A percentile compares a stretch with the other conserved stretches of the same genome.
phyloP scores from a whole-genome alignment of 53 echinoderm and acorn worm genomes.

The Stichopus horrens region DNA sequence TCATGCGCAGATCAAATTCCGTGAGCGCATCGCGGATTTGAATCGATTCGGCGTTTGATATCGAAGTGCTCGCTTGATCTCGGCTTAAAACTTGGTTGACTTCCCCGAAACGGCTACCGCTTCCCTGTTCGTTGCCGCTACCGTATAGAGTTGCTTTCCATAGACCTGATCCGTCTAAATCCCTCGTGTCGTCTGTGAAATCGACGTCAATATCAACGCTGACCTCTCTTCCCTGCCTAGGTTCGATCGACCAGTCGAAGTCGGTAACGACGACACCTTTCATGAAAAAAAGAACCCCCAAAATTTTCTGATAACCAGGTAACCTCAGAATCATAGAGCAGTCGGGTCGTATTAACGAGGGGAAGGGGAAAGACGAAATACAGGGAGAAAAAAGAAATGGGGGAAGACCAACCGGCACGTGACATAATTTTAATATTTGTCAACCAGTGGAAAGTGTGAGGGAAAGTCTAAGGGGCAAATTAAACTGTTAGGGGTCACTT shows the following conservation, averaged over 20 bases:
- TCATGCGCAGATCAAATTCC: constrained; percentile 29
- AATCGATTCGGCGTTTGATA: constrained; percentile 11
- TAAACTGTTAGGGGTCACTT: too few relatives aligned
- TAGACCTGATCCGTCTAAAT: constrained; percentile 29
- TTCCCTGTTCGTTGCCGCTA: constrained; percentile 5
- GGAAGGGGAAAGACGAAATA: too few relatives aligned
- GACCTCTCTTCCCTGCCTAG: background rate
- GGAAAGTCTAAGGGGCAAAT: too few relatives aligned
- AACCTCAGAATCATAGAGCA: too few relatives aligned
- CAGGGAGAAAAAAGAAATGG: too few relatives aligned
- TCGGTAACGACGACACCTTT: constrained; percentile 24
- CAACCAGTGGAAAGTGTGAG: too few relatives aligned
- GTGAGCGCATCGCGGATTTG: background rate
- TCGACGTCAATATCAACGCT: constrained; percentile 15
- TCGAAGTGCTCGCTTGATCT: constrained; percentile 3
- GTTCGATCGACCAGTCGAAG: constrained; percentile 40
- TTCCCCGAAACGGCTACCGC: constrained; percentile 3
- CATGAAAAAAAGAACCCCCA: background rate
- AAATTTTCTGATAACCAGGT: too few relatives aligned
- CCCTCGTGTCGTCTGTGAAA: constrained; percentile 29
- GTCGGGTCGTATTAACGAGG: too few relatives aligned
- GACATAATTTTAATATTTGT: too few relatives aligned
- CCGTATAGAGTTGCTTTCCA: constrained; percentile 24
- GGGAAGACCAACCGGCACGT: too few relatives aligned
- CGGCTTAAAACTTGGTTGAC: constrained; percentile 23